Evolutionary conservation across 2,113 vertebrate species (phyloP).

Genomic region (Parus major): DNA sequence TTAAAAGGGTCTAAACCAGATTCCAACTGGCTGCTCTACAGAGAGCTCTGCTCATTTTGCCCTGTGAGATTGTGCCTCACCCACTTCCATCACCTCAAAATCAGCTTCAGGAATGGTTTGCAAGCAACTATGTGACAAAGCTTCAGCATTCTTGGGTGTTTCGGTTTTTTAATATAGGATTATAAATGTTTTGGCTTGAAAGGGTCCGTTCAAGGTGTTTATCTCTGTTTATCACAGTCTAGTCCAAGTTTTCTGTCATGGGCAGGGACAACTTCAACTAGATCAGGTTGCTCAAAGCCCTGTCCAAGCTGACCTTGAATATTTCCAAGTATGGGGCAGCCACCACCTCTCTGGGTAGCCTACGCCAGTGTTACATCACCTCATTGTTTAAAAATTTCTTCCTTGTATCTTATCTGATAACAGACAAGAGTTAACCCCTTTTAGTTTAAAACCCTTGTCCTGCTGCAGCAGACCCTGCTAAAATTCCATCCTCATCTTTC

Average conservation of each 20-base stretch:
- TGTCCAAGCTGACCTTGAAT: not conserved
- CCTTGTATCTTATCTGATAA: not conserved
- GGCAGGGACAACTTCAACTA: not conserved
- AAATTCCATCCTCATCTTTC: not conserved
- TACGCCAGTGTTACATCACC: not conserved
- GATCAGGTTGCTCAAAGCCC: not conserved
- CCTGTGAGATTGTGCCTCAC: not conserved
- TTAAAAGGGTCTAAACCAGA: not conserved
- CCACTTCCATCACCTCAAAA: not conserved
- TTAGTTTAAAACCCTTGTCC: not conserved
- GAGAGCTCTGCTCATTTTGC: not conserved
- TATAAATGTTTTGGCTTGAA: not conserved
- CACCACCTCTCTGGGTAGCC: not conserved
- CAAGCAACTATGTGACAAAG: not conserved
- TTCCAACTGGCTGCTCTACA: not conserved
- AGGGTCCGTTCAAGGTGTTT: not conserved
- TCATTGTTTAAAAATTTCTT: not conserved
- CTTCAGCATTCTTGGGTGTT: not conserved
- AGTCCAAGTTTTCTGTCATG: not conserved
- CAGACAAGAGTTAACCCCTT: not conserved
- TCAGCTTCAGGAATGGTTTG: not conserved
- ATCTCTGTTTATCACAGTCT: too few relatives aligned
- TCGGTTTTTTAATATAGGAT: not conserved
- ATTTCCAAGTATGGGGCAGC: not conserved
- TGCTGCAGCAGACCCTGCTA: too few relatives aligned